Percentiles rank a stretch among this genome's conserved stretches.
Evolutionary conservation across 2,113 vertebrate genomes (phyloP).

Genomic region (Bubo scandiacus): DNA sequence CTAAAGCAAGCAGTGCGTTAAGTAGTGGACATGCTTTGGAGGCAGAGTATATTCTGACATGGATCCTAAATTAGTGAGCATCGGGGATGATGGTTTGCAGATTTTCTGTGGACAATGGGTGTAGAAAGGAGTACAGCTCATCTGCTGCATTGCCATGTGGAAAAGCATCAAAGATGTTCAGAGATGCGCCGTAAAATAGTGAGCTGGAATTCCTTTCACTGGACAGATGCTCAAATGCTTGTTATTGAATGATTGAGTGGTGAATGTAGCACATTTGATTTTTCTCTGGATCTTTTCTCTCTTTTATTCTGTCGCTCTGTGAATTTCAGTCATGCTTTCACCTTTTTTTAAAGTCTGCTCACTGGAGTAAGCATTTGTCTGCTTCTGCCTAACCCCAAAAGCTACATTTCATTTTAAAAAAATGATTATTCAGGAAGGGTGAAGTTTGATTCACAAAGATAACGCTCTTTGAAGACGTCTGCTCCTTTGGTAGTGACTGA

Average conservation of each 20-base stretch:
- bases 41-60: background rate
- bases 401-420: background rate
- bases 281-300: background rate
- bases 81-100: background rate
- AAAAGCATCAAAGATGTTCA: background rate
- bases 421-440: background rate
- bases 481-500: slow-evolving; percentile 1
- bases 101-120: background rate
- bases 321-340: background rate
- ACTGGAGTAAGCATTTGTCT: background rate
- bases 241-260: background rate
- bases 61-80: slow-evolving; percentile 7
- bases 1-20: background rate
- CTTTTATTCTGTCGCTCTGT: background rate
- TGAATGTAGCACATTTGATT: background rate
- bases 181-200: background rate
- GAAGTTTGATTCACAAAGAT: slow-evolving; percentile 17
- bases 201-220: background rate
- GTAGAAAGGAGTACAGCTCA: background rate
- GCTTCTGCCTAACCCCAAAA: slow-evolving; percentile 7
- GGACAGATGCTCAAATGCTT: background rate
- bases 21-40: slow-evolving; percentile 11
- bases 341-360: background rate
- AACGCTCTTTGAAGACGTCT: slow-evolving; percentile 17
- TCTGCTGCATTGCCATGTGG: background rate